A percentile compares a stretch with the other conserved stretches of the same genome.
phyloP scores from a whole-genome alignment of 2,797 vertebrate species.

The Percopsis omiscomaycus region DNA sequence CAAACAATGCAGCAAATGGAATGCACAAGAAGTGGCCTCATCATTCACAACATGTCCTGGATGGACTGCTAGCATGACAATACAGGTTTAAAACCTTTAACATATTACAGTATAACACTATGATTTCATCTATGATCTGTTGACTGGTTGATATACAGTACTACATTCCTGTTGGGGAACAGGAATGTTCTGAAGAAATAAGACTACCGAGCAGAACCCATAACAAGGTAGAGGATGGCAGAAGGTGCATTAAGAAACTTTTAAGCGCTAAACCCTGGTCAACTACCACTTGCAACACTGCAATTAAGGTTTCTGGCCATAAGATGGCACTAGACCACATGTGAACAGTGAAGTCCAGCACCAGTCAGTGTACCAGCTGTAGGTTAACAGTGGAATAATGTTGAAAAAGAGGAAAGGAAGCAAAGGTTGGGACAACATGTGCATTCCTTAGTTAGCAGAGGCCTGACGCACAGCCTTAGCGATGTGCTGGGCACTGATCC shows the following conservation, averaged over 20 bases:
- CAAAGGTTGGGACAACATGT: not conserved
- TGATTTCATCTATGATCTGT: not conserved
- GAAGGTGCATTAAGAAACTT: not conserved
- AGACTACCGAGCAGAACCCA: not conserved
- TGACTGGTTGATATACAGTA: slow-evolving; percentile 4
- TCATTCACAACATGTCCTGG: not conserved
- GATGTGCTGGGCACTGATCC: slow-evolving; percentile 83
- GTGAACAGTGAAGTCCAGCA: not conserved
- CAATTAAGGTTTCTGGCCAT: slow-evolving; percentile 12
- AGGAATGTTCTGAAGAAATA: slow-evolving; percentile 16
- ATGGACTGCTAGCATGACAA: not conserved
- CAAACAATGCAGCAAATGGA: not conserved
- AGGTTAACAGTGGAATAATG: slow-evolving; percentile 2
- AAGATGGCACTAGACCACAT: slow-evolving; percentile 8
- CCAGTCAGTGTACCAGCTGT: slow-evolving; percentile 9
- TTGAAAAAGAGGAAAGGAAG: not conserved
- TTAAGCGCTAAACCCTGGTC: no score
- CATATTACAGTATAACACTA: slow-evolving; percentile 28
- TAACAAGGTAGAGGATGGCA: not conserved
- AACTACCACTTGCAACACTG: slow-evolving; percentile 20
- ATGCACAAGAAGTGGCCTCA: not conserved
- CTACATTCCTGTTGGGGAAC: not conserved
- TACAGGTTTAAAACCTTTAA: not conserved
- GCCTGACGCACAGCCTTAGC: slow-evolving; percentile 75
- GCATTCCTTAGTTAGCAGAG: slow-evolving; percentile 72